Percentiles rank a stretch among this genome's conserved stretches.
Evolutionary conservation across 2,888 invertebrate species (phyloP).

Genomic region (Noctua janthe): DNA sequence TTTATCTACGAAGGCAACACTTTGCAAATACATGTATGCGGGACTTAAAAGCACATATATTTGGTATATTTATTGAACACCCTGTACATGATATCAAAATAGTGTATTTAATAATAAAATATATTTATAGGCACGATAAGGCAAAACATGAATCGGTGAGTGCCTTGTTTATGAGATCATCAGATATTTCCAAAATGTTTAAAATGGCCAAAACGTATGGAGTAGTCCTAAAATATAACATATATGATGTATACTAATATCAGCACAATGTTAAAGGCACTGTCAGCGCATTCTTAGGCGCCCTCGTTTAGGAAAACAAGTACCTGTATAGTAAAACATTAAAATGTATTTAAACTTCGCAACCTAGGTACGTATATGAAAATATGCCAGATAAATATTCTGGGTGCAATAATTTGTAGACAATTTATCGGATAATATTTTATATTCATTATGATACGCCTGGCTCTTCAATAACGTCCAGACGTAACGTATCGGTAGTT

Average conservation of each 20-base stretch:
- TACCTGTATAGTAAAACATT: constrained; percentile 54
- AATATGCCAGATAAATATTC: constrained; percentile 61
- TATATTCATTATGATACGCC: constrained; percentile 51
- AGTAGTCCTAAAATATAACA: constrained; percentile 48
- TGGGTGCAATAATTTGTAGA: constrained; percentile 56
- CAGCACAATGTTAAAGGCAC: constrained; percentile 76
- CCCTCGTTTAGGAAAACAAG: constrained; percentile 45
- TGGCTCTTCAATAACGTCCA: constrained; percentile 33
- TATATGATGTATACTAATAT: constrained; percentile 69
- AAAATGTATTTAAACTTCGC: constrained; percentile 48
- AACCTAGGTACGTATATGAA: constrained; percentile 66
- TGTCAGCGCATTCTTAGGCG: constrained; percentile 53
- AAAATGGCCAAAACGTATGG: constrained; percentile 64
- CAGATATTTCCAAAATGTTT: constrained; percentile 73
- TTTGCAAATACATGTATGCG: constrained; percentile 80
- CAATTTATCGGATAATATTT: constrained; percentile 44
- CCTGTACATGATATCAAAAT: constrained; percentile 90
- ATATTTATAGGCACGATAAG: constrained; percentile 84
- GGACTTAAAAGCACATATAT: constrained; percentile 88
- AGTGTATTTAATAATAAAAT: constrained; percentile 80
- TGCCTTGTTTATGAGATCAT: constrained; percentile 87
- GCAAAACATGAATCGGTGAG: constrained; percentile 81
- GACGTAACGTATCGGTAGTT: constrained; percentile 44
- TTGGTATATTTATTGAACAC: constrained; percentile 89
- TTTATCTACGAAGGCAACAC: constrained; percentile 86